Evolutionary conservation across 2,797 vertebrate species (phyloP).

Genomic region (Crenuchus spilurus): DNA sequence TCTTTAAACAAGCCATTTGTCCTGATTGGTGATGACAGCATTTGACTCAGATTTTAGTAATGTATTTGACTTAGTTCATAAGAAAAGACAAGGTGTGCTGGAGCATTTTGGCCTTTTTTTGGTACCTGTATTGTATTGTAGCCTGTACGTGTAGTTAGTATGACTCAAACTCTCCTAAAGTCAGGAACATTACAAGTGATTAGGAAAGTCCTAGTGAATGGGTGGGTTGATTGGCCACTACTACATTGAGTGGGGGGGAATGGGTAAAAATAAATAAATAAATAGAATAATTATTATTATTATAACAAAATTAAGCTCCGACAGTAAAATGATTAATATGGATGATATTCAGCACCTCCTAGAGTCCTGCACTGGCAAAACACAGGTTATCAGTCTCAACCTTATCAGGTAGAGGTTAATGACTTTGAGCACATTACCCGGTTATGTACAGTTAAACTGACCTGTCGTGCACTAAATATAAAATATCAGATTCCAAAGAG

Average conservation of each 20-base stretch:
- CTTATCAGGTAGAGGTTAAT: background rate
- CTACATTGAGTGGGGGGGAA: too few species aligned
- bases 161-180: too few species aligned
- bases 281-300: too few species aligned
- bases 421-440: background rate
- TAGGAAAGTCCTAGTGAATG: too few species aligned
- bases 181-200: too few species aligned
- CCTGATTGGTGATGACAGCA: slow-evolving; percentile 22
- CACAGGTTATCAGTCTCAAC: background rate
- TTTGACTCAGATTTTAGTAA: slow-evolving; percentile 10
- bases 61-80: background rate
- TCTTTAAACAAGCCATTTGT: slow-evolving; percentile 34
- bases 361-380: background rate
- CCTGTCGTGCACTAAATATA: background rate
- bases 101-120: background rate
- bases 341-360: background rate
- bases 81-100: slow-evolving; percentile 5
- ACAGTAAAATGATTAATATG: background rate
- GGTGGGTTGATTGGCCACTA: too few species aligned
- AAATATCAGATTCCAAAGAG: slow-evolving; percentile 1
- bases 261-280: too few species aligned
- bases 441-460: background rate
- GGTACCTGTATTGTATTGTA: too few species aligned
- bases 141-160: too few species aligned
- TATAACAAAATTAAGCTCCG: background rate